A percentile compares a stretch with the other conserved stretches of the same genome.
Evolutionary conservation across 2,113 vertebrate species (phyloP).

Genomic region (Peucedramus taeniatus): DNA sequence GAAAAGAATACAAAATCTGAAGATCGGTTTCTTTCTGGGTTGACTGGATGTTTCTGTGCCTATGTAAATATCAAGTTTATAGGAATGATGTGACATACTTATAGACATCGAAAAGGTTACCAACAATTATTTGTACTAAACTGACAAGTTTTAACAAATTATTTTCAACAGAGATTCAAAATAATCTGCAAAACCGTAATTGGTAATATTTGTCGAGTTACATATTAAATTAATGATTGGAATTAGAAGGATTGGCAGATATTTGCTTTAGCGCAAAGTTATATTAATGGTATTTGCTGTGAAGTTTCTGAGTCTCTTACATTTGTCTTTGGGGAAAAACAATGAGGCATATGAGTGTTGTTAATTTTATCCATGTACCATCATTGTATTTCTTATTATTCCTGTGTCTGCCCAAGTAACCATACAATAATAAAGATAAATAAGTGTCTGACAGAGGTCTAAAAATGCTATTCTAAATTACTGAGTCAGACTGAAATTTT

Average conservation of each 20-base stretch:
- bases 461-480: conserved; percentile 37
- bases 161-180: not conserved
- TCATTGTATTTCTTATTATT: conserved; percentile 40
- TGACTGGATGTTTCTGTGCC: not conserved
- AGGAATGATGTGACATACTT: not conserved
- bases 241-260: not conserved
- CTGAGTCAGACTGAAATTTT: conserved; percentile 46
- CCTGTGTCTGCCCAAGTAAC: conserved; percentile 12
- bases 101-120: not conserved
- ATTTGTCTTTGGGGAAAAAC: conserved; percentile 34
- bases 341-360: not conserved
- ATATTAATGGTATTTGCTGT: not conserved
- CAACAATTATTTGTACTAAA: not conserved
- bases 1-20: not conserved
- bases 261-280: not conserved
- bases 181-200: not conserved
- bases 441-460: conserved; percentile 17
- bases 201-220: not conserved
- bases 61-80: not conserved
- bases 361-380: conserved; percentile 36
- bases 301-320: not conserved
- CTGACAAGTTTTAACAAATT: not conserved
- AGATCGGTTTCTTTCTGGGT: not conserved
- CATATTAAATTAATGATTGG: not conserved
- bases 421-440: conserved; percentile 68